Percentiles rank a stretch among this genome's conserved stretches.
Conservation (phyloP, 2,888 invertebrate species). For the Pristionchus maxplancki region DNA sequence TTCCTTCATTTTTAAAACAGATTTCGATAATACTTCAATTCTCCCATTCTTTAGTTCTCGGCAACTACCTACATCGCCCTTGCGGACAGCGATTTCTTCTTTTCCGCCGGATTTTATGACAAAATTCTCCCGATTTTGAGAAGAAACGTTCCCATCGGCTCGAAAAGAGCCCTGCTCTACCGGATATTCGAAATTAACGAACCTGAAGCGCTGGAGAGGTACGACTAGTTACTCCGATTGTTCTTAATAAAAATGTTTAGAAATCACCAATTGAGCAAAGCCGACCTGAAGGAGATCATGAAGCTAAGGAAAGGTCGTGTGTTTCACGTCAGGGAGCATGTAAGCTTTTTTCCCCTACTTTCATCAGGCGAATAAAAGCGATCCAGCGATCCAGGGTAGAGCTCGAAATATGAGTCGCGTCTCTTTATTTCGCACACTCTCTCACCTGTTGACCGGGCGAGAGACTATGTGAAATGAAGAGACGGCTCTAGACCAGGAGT, state of each 20-base stretch:
- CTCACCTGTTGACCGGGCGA: too few relatives aligned
- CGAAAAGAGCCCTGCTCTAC: background rate
- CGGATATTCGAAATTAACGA: background rate
- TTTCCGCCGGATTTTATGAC: background rate
- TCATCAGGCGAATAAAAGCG: too few relatives aligned
- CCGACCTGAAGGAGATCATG: background rate
- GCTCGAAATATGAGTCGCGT: too few relatives aligned
- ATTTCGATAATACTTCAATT: too few relatives aligned
- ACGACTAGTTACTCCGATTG: too few relatives aligned
- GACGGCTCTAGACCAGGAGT: too few relatives aligned
- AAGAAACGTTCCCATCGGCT: background rate
- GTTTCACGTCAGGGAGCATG: background rate
- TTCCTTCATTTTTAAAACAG: too few relatives aligned
- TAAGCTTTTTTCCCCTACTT: too few relatives aligned
- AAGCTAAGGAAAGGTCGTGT: background rate
- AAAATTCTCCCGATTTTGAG: background rate
- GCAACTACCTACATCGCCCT: background rate
- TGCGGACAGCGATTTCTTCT: background rate
- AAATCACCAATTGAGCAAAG: background rate
- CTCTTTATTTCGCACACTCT: too few relatives aligned
- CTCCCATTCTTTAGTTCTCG: background rate
- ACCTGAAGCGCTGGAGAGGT: background rate
- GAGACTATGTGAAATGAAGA: too few relatives aligned
- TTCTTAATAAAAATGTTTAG: too few relatives aligned
- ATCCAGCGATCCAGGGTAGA: too few relatives aligned